Evolutionary conservation across 2,888 invertebrate genomes (phyloP).

Genomic region (Machimus atricapillus): DNA sequence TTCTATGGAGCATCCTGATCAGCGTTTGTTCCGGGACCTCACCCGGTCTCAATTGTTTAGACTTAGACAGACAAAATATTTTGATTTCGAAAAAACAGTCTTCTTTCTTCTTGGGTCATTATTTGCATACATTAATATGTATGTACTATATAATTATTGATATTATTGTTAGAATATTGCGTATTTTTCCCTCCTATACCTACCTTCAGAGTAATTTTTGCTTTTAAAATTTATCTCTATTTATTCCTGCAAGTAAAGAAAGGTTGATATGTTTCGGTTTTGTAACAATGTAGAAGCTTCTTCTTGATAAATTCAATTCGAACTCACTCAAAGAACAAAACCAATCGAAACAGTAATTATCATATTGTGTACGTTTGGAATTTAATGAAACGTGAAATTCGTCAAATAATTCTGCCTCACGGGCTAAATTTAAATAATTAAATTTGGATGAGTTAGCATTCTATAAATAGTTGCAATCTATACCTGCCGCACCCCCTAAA

Average conservation of each 20-base stretch:
- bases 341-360: neutral
- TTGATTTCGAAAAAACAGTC: too few relatives aligned
- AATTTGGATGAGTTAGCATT: neutral
- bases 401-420: neutral
- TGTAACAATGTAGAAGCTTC: neutral
- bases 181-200: too few relatives aligned
- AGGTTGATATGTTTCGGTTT: neutral
- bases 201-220: too few relatives aligned
- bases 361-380: neutral
- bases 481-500: neutral
- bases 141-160: too few relatives aligned
- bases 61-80: too few relatives aligned
- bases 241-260: neutral
- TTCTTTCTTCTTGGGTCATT: too few relatives aligned
- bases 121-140: too few relatives aligned
- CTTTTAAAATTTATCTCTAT: neutral
- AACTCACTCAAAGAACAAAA: neutral
- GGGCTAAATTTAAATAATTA: neutral
- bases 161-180: too few relatives aligned
- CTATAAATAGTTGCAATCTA: neutral
- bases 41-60: too few relatives aligned
- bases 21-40: too few relatives aligned
- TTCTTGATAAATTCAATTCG: neutral
- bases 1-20: too few relatives aligned
- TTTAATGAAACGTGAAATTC: neutral